phyloP scores from a whole-genome alignment of 2,888 invertebrate species.

The Troides aeacus region DNA sequence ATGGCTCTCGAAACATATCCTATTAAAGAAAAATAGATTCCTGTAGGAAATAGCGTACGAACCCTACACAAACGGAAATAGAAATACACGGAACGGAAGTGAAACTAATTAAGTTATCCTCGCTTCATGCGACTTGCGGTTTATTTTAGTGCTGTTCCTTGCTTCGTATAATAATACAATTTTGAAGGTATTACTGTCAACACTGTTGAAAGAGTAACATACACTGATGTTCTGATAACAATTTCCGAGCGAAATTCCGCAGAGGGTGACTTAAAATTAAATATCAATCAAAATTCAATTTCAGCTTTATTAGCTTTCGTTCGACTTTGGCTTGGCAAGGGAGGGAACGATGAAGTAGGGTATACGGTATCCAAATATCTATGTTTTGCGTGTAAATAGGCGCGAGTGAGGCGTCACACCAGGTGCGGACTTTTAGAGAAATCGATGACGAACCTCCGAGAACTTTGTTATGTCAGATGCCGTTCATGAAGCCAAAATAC shows the following conservation, averaged over 20 bases:
- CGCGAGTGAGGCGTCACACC: constrained; percentile 71
- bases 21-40: constrained; percentile 73
- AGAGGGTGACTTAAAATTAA: constrained; percentile 48
- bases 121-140: constrained; percentile 66
- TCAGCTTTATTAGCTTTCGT: constrained; percentile 40
- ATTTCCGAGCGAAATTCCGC: constrained; percentile 62
- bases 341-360: constrained; percentile 54
- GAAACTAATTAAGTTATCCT: constrained; percentile 78
- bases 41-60: constrained; percentile 66
- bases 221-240: constrained; percentile 67
- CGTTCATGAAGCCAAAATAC: constrained; percentile 46
- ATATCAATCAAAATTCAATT: constrained; percentile 41
- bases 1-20: constrained; percentile 63
- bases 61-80: constrained; percentile 75
- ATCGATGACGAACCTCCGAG: constrained; percentile 66
- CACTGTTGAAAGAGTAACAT: constrained; percentile 61
- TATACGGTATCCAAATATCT: constrained; percentile 70
- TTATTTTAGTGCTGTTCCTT: constrained; percentile 72
- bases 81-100: constrained; percentile 77
- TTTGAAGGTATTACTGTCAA: constrained; percentile 70
- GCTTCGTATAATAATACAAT: constrained; percentile 63
- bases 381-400: constrained; percentile 76
- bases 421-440: constrained; percentile 69
- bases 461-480: constrained; percentile 75
- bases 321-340: constrained; percentile 41